Conservation (phyloP, 92 coral and sea anemone genomes). For the Palythoa grandis region DNA sequence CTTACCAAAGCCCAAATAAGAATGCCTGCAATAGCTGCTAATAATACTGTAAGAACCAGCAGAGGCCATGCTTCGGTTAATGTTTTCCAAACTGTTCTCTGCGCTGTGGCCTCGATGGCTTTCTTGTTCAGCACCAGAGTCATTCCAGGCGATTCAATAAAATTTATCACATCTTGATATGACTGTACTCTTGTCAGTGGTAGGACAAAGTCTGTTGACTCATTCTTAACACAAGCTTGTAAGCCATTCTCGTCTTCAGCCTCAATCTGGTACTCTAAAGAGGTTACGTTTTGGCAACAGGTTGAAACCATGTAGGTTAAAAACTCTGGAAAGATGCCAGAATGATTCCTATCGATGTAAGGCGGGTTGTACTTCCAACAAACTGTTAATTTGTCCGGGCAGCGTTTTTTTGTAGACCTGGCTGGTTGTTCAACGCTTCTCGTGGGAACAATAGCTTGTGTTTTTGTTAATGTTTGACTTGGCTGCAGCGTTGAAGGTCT, state of each 20-base stretch:
- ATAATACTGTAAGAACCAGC: neutral
- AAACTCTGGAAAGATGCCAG: conserved; percentile 37
- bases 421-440: neutral
- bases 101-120: conserved; percentile 25
- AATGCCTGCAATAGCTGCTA: conserved; percentile 38
- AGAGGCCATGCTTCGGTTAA: conserved; percentile 25
- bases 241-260: conserved; percentile 18
- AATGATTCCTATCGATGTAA: conserved; percentile 14
- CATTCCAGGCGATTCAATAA: conserved; percentile 37
- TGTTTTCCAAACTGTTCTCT: conserved; percentile 36
- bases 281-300: conserved; percentile 13
- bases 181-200: neutral
- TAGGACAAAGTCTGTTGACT: conserved; percentile 31
- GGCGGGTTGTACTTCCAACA: conserved; percentile 39
- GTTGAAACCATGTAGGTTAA: conserved; percentile 15
- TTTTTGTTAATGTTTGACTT: neutral
- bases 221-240: conserved; percentile 33
- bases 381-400: conserved; percentile 14
- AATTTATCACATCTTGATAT: neutral
- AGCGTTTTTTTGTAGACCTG: neutral
- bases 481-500: neutral
- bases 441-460: neutral
- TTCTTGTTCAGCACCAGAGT: conserved; percentile 37
- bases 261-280: conserved; percentile 16
- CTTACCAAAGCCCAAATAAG: conserved; percentile 40